Percentiles rank a stretch among this genome's conserved stretches.
These are phyloP conservation scores for Peromyscus aztecus DNA, from an alignment of 2,797 vertebrate genomes.

Conservation along the genomic window DNA sequence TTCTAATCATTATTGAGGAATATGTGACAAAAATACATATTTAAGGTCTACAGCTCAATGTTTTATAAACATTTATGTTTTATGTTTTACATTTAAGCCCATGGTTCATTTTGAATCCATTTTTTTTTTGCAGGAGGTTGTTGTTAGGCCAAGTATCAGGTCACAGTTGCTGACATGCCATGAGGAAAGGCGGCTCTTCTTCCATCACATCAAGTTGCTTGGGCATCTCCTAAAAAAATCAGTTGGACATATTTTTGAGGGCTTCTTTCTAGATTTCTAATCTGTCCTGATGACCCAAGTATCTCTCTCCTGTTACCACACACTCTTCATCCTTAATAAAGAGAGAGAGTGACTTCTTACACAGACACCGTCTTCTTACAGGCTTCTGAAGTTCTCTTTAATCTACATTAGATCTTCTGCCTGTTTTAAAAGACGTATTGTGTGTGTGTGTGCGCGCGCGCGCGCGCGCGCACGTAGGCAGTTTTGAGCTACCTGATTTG, in stretches of 20 bases:
- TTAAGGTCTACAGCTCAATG: not conserved
- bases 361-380: not conserved
- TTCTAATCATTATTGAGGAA: not conserved
- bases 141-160: not conserved
- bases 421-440: not conserved
- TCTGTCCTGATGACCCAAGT: not conserved
- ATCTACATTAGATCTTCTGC: not conserved
- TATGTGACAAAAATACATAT: not conserved
- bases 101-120: not conserved
- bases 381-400: not conserved
- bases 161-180: not conserved
- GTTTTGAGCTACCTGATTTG: not conserved
- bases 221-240: constrained; percentile 9
- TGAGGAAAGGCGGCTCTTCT: not conserved
- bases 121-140: not conserved
- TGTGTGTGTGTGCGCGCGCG: not conserved
- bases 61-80: constrained; percentile 8
- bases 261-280: not conserved
- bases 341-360: not conserved
- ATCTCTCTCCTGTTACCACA: not conserved
- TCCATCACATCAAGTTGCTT: not conserved
- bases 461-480: too few relatives aligned
- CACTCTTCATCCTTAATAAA: not conserved
- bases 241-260: not conserved
- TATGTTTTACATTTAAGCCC: not conserved